Evolutionary conservation across 2,797 vertebrate species (phyloP), one percentile per base, ranked within the genome.

Genomic region (Apodemus agrarius): DNA sequence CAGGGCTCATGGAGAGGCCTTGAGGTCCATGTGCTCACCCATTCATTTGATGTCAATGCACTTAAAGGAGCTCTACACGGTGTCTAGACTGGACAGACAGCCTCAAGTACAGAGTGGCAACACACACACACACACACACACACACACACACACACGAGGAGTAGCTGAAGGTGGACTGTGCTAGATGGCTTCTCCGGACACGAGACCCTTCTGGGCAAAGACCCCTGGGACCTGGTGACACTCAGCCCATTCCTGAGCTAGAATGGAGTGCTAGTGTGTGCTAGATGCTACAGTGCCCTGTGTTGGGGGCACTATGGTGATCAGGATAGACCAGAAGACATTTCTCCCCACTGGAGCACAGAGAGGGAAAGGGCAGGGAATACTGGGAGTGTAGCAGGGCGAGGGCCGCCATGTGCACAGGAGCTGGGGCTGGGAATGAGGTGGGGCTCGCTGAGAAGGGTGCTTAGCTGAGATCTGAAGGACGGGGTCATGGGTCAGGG

Each of bases 301-400:
- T 0, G 5, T 80, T 4, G 4, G 34, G 37, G 24, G n/a, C 31
- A 6, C 11, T 26, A 21, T 31, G 0, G 3, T 10, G 59, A 72
- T 26, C 37, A 49, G 26, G 52, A 26, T 6, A 43, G 63, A 26
- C 46, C n/a, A 26, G 6, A 7, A 21, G 16, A 12, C 22, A 74
- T 22, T 2, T 34, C 57, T 34, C 69, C 85, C 65, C 9, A 21
- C 29, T 46, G 40, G 40, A 17, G 6, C 0, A 43, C 16, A 37
- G 4, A 3, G 59, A 6, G 21, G 34, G 1, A 89, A 76, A n/a
- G 43, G 52, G 29, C 26, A 40, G 2, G 2, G 9, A 29, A 16
- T 14, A 0, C 49, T 46, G 59, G 8, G 31, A 40, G 49, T 29
- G 13, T 29, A 59, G 22, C 24, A 31, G 11, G 21, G 7, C 7